These are phyloP conservation scores for Pheosia tremula DNA, from an alignment of 2,888 invertebrate genomes.

Conservation along the genomic window DNA sequence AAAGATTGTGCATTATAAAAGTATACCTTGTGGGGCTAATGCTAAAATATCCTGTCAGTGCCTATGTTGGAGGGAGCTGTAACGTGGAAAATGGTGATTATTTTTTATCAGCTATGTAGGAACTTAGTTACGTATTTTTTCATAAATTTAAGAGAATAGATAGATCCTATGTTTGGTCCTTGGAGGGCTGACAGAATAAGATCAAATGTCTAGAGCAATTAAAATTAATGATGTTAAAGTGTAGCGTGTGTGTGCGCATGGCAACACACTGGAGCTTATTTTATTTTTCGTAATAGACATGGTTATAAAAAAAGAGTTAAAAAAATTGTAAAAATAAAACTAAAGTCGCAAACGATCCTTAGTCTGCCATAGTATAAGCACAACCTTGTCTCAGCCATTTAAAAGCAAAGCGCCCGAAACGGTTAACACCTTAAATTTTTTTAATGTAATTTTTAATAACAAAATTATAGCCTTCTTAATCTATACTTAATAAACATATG, in stretches of 20 bases:
- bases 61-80: slow-evolving; percentile 15
- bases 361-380: slow-evolving; percentile 6
- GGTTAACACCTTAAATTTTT: slow-evolving; percentile 56
- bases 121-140: no score
- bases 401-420: slow-evolving; percentile 46
- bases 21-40: slow-evolving; percentile 44
- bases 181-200: no score
- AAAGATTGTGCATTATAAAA: slow-evolving; percentile 65
- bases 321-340: not conserved
- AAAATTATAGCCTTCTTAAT: slow-evolving; percentile 49
- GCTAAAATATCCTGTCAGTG: slow-evolving; percentile 19
- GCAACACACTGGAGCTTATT: no score
- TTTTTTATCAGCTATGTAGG: no score
- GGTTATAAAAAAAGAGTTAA: no score
- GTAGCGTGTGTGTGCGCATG: no score
- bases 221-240: no score
- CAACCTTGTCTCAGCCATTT: slow-evolving; percentile 31
- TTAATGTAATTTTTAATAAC: slow-evolving; percentile 55
- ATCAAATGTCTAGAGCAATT: no score
- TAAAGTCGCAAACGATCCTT: not conserved
- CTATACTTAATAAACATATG: slow-evolving; percentile 26
- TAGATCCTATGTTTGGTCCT: no score
- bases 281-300: no score
- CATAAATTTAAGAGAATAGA: no score
- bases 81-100: not conserved